Evolutionary conservation across 2,797 vertebrate species (phyloP).

Genomic region (Lateolabrax maculatus): DNA sequence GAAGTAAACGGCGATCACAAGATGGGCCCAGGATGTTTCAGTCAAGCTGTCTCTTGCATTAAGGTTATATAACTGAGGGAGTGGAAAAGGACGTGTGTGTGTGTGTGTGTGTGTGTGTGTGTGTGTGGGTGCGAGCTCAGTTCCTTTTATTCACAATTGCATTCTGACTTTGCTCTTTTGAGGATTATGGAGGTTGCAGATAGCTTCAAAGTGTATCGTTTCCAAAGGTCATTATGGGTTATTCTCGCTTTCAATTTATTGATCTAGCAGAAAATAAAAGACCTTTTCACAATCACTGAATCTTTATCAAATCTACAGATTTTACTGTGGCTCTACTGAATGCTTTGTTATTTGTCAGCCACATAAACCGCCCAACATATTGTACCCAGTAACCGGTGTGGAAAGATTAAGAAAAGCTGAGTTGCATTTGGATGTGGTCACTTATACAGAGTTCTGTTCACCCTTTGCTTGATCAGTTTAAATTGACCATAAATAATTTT

Average conservation of each 20-base stretch:
- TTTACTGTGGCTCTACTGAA: background rate
- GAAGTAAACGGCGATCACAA: constrained; percentile 71
- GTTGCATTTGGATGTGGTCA: background rate
- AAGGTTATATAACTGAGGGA: constrained; percentile 77
- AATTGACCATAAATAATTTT: background rate
- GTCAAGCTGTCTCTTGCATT: constrained; percentile 80
- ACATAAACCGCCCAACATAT: background rate
- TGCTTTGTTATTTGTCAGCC: constrained; percentile 9
- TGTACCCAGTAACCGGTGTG: background rate
- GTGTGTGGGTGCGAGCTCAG: constrained; percentile 50
- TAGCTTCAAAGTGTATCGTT: constrained; percentile 59
- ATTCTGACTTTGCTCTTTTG: constrained; percentile 69
- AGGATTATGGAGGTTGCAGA: constrained; percentile 70
- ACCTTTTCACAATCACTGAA: constrained; percentile 25
- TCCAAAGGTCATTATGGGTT: constrained; percentile 67
- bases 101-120: constrained; percentile 34
- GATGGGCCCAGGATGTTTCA: constrained; percentile 67
- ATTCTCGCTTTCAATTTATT: constrained; percentile 30
- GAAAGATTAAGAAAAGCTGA: background rate
- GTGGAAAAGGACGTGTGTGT: constrained; percentile 61
- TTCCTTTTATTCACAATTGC: constrained; percentile 63
- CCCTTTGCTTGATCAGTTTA: background rate
- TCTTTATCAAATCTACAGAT: constrained; percentile 22
- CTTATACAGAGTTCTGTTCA: background rate
- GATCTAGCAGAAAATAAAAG: constrained; percentile 33